These are phyloP conservation scores for Harpagifer antarcticus DNA, from an alignment of 2,797 vertebrate genomes.

Conservation along the genomic window DNA sequence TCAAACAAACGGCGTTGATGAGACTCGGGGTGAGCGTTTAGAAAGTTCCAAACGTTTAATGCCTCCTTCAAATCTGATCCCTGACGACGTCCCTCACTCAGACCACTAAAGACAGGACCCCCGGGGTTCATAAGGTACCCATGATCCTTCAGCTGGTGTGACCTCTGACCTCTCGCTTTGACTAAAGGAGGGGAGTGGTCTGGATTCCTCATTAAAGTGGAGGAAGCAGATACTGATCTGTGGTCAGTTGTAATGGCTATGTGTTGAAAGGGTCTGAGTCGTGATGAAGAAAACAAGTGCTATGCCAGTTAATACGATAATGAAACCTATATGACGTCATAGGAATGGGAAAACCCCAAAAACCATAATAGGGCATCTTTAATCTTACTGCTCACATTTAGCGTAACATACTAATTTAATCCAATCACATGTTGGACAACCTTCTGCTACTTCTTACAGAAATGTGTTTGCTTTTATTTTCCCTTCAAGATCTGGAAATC, in stretches of 20 bases:
- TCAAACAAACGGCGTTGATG: background rate
- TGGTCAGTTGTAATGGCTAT: conserved; percentile 3
- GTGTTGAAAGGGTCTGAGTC: background rate
- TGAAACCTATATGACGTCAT: background rate
- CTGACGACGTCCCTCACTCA: conserved; percentile 33
- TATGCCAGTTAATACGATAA: background rate
- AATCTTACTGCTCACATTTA: background rate
- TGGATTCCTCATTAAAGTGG: conserved; percentile 38
- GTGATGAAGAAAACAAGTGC: background rate
- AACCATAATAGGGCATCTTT: background rate
- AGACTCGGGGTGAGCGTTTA: background rate
- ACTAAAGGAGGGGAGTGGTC: conserved; percentile 3
- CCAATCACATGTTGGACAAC: too few species aligned
- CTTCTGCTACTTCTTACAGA: background rate
- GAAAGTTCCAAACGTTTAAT: background rate
- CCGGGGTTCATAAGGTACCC: conserved; percentile 24
- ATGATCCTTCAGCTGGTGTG: conserved; percentile 32
- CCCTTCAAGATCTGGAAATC: conserved; percentile 18
- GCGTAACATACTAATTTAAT: background rate
- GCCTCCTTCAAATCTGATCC: conserved; percentile 22
- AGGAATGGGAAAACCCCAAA: too few species aligned
- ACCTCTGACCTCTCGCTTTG: conserved; percentile 37
- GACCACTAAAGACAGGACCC: conserved; percentile 31
- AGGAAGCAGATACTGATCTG: conserved; percentile 16
- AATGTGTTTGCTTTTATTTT: background rate